phyloP scores from a whole-genome alignment of 1,140 invertebrate genomes.

The Frieseomelitta varia region DNA sequence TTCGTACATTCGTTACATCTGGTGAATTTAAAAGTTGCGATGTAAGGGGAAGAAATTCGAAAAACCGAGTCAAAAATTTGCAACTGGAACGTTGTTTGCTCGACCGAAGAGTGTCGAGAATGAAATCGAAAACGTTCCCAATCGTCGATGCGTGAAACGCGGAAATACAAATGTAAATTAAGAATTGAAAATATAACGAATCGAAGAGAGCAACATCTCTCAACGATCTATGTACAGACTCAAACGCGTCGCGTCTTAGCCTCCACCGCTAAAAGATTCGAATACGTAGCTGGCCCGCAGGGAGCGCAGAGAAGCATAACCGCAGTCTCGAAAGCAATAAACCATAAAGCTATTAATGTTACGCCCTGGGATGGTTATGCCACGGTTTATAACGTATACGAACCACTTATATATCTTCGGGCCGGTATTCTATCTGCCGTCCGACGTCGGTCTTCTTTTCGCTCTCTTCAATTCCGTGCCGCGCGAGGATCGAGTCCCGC shows the following conservation, averaged over 20 bases:
- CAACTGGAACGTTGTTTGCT: not conserved
- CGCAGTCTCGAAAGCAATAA: slow-evolving; percentile 76
- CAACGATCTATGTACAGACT: too few species aligned
- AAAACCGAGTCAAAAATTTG: not conserved
- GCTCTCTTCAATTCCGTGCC: slow-evolving; percentile 62
- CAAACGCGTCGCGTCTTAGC: not conserved
- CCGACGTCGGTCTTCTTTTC: slow-evolving; percentile 16
- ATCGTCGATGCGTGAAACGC: too few species aligned
- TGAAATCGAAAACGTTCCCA: too few species aligned
- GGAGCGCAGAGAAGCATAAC: slow-evolving; percentile 73
- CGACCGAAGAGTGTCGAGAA: not conserved
- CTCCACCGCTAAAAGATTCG: not conserved
- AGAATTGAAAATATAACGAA: too few species aligned
- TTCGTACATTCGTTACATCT: not conserved
- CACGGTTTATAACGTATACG: slow-evolving; percentile 68
- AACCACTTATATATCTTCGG: slow-evolving; percentile 60
- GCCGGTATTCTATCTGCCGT: slow-evolving; percentile 51
- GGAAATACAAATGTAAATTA: too few species aligned
- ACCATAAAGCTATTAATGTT: slow-evolving; percentile 79
- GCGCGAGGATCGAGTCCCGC: not conserved
- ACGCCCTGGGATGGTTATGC: slow-evolving; percentile 73
- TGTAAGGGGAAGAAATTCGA: not conserved
- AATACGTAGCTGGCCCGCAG: slow-evolving; percentile 34
- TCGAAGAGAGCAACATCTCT: too few species aligned
- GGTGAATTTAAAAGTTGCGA: not conserved